A percentile compares a stretch with the other conserved stretches of the same genome.
phyloP scores from a whole-genome alignment of 2,888 invertebrate species.

The Adelphocoris suturalis region DNA sequence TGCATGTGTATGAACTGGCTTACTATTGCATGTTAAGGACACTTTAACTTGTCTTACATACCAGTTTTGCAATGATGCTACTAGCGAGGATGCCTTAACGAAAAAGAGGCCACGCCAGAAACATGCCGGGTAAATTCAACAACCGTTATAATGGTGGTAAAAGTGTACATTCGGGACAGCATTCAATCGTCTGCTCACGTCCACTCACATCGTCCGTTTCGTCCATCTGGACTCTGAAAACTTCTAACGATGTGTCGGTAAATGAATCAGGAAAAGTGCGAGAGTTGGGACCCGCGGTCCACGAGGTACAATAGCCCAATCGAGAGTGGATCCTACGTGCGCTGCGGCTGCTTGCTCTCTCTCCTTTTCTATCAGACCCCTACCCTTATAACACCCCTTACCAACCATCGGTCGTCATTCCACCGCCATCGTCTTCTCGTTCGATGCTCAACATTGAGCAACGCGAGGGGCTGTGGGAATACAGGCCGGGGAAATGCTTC shows the following conservation, averaged over 20 bases:
- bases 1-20: too few relatives aligned
- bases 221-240: background rate
- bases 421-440: too few relatives aligned
- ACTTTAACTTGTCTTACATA: too few relatives aligned
- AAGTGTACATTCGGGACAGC: background rate
- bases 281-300: background rate
- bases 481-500: background rate
- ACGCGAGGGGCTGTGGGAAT: background rate
- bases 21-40: too few relatives aligned
- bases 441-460: background rate
- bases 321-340: background rate
- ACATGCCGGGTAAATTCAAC: too few relatives aligned
- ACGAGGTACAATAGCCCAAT: constrained; percentile 12
- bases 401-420: too few relatives aligned
- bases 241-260: background rate
- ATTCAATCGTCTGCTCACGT: background rate
- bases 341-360: background rate
- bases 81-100: too few relatives aligned
- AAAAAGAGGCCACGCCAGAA: too few relatives aligned
- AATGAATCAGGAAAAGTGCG: constrained; percentile 25
- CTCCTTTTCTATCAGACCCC: background rate
- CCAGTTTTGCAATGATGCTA: too few relatives aligned
- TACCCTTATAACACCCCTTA: background rate
- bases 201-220: background rate
- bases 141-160: too few relatives aligned